Evolutionary conservation across 2,797 vertebrate genomes (phyloP).

Genomic region (Lagodon rhomboides): DNA sequence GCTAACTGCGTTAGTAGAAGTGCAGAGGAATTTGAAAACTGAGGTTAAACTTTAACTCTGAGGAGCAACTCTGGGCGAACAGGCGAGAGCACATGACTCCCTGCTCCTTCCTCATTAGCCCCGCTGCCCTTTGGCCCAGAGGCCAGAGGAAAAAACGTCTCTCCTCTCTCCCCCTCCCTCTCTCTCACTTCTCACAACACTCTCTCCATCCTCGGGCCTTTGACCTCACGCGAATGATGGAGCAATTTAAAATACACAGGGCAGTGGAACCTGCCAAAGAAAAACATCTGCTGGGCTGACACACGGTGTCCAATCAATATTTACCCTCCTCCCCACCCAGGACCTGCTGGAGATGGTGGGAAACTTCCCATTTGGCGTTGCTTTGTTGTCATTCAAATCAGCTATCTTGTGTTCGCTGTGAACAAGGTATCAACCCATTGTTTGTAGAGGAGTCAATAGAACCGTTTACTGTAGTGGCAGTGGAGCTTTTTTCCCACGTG

Average conservation of each 20-base stretch:
- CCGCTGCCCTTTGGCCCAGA: constrained; percentile 78
- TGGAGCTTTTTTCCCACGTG: constrained; percentile 9
- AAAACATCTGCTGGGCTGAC: constrained; percentile 85
- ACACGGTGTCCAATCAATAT: constrained; percentile 77
- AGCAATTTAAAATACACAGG: constrained; percentile 85
- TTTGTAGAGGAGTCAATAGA: constrained; percentile 56
- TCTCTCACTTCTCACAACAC: constrained; percentile 37
- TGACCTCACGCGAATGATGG: constrained; percentile 82
- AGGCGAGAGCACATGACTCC: constrained; percentile 73
- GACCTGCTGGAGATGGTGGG: constrained; percentile 78
- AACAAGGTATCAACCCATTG: constrained; percentile 47
- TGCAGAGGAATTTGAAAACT: constrained; percentile 78
- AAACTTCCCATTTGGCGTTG: constrained; percentile 79
- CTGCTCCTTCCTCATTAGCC: constrained; percentile 79
- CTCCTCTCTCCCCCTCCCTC: neutral
- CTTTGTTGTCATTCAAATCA: constrained; percentile 80
- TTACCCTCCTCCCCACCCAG: constrained; percentile 52
- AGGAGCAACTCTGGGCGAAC: constrained; percentile 59
- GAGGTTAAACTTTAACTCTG: constrained; percentile 83
- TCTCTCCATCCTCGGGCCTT: constrained; percentile 76
- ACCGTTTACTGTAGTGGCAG: constrained; percentile 43
- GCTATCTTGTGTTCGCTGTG: constrained; percentile 35
- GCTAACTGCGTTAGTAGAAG: constrained; percentile 57
- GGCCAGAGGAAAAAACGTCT: constrained; percentile 59
- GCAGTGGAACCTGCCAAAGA: constrained; percentile 73